Percentiles rank a stretch among this genome's conserved stretches.
These are phyloP conservation scores for Calameuta filiformis DNA, from an alignment of 2,888 invertebrate genomes.

Conservation along the genomic window DNA sequence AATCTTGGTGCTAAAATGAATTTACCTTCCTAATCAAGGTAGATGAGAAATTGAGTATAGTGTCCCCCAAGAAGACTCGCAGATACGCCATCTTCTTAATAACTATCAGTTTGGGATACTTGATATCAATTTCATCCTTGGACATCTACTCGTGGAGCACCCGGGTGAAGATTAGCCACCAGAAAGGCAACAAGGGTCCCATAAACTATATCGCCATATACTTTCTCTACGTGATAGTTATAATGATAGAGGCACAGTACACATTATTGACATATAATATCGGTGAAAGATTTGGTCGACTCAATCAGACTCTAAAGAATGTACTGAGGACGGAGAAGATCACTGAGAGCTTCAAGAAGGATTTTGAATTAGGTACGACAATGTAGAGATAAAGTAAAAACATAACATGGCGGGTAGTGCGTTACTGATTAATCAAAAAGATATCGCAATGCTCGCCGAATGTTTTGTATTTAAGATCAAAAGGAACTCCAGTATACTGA, in stretches of 20 bases:
- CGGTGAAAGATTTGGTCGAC: constrained; percentile 69
- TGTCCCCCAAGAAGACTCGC: constrained; percentile 45
- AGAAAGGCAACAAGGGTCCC: constrained; percentile 49
- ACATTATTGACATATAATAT: constrained; percentile 71
- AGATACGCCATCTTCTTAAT: constrained; percentile 44
- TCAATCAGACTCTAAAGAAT: constrained; percentile 69
- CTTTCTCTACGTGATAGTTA: constrained; percentile 71
- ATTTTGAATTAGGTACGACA: constrained; percentile 26
- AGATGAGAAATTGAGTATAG: constrained; percentile 49
- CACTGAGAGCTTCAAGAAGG: constrained; percentile 44
- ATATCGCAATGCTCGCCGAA: not conserved
- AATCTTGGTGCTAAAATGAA: not conserved
- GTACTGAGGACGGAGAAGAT: constrained; percentile 48
- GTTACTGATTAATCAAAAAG: not conserved
- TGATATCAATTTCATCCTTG: constrained; percentile 40
- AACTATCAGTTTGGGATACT: constrained; percentile 34
- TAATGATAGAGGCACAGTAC: constrained; percentile 72
- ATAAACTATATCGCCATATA: constrained; percentile 72
- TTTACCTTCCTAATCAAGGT: constrained; percentile 34
- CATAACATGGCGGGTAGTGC: not conserved
- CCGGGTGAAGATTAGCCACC: constrained; percentile 33
- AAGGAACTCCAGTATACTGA: not conserved
- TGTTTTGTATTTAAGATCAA: not conserved
- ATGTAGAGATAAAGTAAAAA: not conserved
- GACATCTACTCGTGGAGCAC: constrained; percentile 49